Evolutionary conservation across 1,140 invertebrate genomes (phyloP), one percentile per base, ranked within the genome.

Genomic region (Stegodyphus mimosarum): DNA sequence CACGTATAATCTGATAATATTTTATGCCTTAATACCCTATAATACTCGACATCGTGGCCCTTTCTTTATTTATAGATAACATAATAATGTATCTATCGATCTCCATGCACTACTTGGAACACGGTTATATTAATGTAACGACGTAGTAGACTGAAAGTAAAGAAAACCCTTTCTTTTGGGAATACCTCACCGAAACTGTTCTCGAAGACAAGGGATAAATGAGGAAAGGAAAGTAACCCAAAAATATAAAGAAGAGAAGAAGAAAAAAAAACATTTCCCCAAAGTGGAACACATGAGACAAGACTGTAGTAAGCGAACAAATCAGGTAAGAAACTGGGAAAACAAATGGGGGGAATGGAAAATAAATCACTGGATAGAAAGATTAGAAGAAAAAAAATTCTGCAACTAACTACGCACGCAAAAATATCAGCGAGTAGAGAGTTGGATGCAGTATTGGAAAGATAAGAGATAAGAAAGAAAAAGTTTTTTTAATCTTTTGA

Each of bases 291-390:
- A 74, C 72, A 74, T 55, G 53, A 60, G 60, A 74, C 72, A 74
- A 74, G 72, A 33, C 33, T 33, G 33, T 33, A 53, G 72, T 55
- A 74, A 74, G 60, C 72, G 72, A 74, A 74, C 72, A 74, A 74
- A 74, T 74, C 72, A 74, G 53, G 51, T 74, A 74, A 74, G 53
- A 53, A 74, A 74, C 72, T 60, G 11, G 10, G 13, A 33, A 74
- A 74, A 74, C 72, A 74, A 74, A 74, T 74, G 72, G 72, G 33
- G 33, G 17, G 72, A 74, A 55, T 18, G 17, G 72, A 53, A 53
- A 33, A 74, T 74, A 74, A 74, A 74, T 74, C 72, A 74, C 51
- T 7, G 52, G 51, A 74, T 74, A 53, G 72, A 53, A 33, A 53
- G 51, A n/a, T 5, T 11, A 50, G 11, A 7, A 13, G 51, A 74